These are phyloP conservation scores for Condylostylus longicornis DNA, from an alignment of 1,140 invertebrate genomes.

Conservation along the genomic window DNA sequence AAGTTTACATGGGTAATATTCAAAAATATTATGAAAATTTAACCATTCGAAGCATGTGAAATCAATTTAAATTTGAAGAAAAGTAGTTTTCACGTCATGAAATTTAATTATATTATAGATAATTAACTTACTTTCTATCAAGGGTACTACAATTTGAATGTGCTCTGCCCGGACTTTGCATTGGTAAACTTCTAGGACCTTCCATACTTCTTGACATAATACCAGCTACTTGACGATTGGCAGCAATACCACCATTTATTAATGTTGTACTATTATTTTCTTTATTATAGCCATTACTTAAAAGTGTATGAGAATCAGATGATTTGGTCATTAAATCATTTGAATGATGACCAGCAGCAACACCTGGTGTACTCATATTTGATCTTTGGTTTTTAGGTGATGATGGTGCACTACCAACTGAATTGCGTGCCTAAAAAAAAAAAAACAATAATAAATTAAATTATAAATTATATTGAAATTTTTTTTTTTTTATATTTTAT, in stretches of 20 bases:
- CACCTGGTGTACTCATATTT: conserved; percentile 30
- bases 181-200: conserved; percentile 38
- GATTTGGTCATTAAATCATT: conserved; percentile 26
- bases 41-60: neutral
- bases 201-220: conserved; percentile 41
- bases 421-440: conserved; percentile 22
- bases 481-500: neutral
- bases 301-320: conserved; percentile 20
- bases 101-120: neutral
- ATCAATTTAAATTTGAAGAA: neutral
- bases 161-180: conserved; percentile 28
- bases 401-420: conserved; percentile 46
- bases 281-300: conserved; percentile 11
- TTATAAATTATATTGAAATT: neutral
- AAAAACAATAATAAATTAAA: neutral
- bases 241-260: conserved; percentile 5
- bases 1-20: no score
- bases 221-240: conserved; percentile 8
- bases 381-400: conserved; percentile 42
- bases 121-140: conserved; percentile 34
- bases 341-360: conserved; percentile 16
- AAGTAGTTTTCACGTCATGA: neutral
- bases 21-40: neutral
- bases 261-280: conserved; percentile 1
- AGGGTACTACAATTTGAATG: conserved; percentile 33